A percentile compares a stretch with the other conserved stretches of the same genome.
Evolutionary conservation across 2,888 invertebrate species (phyloP).

Genomic region (Parochlus steinenii): DNA sequence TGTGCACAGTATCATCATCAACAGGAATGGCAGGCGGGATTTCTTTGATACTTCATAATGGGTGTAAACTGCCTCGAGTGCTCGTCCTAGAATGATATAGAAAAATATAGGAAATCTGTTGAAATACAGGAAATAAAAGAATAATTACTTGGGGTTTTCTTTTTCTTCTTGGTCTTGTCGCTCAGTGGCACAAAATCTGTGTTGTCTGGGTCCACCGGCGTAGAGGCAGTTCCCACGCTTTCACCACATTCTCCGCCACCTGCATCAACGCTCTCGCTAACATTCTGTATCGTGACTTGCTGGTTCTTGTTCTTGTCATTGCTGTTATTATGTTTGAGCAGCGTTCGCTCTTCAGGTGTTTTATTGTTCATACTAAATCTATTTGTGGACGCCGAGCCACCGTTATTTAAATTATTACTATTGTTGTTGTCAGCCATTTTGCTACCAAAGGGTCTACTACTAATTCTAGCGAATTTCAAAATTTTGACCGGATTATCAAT

Average conservation of each 20-base stretch:
- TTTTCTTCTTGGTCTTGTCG: slow-evolving; percentile 1
- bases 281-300: slow-evolving; percentile 8
- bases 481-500: no score
- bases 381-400: slow-evolving; percentile 2
- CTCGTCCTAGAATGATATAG: slow-evolving; percentile 16
- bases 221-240: slow-evolving; percentile 12
- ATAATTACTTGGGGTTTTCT: no score
- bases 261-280: slow-evolving; percentile 9
- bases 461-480: slow-evolving; percentile 9
- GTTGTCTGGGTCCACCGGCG: slow-evolving; percentile 10
- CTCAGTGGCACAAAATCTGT: slow-evolving; percentile 10
- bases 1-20: slow-evolving; percentile 25
- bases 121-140: no score
- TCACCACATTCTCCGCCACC: slow-evolving; percentile 6
- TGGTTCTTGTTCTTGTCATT: slow-evolving; percentile 6
- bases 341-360: slow-evolving; percentile 9
- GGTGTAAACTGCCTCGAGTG: slow-evolving; percentile 22
- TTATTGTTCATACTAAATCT: slow-evolving; percentile 9
- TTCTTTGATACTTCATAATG: slow-evolving; percentile 25
- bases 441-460: not conserved
- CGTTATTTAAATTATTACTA: slow-evolving; percentile 7
- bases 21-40: slow-evolving; percentile 24
- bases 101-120: no score
- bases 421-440: slow-evolving; percentile 12
- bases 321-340: slow-evolving; percentile 3